Percentiles rank a stretch among this genome's conserved stretches.
Conservation (phyloP, 1,140 invertebrate genomes). For the Pogonomyrmex californicus region DNA sequence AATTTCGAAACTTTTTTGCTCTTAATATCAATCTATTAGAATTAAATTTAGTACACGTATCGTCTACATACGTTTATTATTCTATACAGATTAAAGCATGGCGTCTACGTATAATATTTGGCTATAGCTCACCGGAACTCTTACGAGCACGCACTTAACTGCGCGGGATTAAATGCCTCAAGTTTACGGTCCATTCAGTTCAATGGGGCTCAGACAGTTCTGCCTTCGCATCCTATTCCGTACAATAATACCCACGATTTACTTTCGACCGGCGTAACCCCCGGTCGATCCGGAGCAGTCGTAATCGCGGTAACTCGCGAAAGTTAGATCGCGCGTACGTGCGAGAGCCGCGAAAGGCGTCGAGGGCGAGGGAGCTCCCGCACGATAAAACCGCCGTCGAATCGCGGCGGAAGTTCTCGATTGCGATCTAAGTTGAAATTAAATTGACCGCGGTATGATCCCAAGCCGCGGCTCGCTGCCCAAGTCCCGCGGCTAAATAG, state of each 20-base stretch:
- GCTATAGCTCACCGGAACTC: neutral
- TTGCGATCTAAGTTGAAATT: constrained; percentile 71
- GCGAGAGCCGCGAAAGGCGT: neutral
- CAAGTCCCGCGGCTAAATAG: constrained; percentile 39
- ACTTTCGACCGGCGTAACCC: constrained; percentile 42
- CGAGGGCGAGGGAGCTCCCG: neutral
- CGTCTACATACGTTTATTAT: neutral
- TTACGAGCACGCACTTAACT: constrained; percentile 26
- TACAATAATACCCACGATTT: constrained; percentile 48
- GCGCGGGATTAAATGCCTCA: constrained; percentile 22
- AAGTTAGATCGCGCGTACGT: constrained; percentile 42
- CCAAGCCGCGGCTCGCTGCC: neutral
- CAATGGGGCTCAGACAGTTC: constrained; percentile 24
- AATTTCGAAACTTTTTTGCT: neutral
- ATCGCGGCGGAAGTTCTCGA: constrained; percentile 33
- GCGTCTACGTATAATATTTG: neutral
- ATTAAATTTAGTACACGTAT: neutral
- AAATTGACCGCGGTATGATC: constrained; percentile 68
- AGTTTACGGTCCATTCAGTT: constrained; percentile 36
- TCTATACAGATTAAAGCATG: neutral
- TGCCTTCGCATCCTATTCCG: constrained; percentile 9
- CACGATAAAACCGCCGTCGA: constrained; percentile 59
- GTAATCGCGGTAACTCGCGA: constrained; percentile 50
- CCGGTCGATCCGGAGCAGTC: constrained; percentile 20
- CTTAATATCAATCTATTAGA: neutral